Evolutionary conservation across 1,140 invertebrate species (phyloP).

Genomic region (Phenacoccus solenopsis): DNA sequence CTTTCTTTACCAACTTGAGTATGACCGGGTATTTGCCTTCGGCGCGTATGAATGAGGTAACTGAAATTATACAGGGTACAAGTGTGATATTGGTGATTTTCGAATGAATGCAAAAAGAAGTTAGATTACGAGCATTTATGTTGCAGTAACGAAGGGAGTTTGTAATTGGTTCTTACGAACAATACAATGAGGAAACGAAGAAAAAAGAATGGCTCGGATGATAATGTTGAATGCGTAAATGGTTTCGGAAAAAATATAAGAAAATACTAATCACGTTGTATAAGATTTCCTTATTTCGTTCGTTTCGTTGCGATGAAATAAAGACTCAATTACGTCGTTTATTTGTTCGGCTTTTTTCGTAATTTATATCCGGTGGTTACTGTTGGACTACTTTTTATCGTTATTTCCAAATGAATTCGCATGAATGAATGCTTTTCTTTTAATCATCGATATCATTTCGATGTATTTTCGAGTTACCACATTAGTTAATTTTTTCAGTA

Average conservation of each 20-base stretch:
- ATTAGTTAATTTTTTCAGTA: not conserved
- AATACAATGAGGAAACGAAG: not conserved
- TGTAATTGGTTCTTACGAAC: not conserved
- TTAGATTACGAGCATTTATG: too few species aligned
- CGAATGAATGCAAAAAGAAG: too few species aligned
- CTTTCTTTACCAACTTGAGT: too few species aligned
- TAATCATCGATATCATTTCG: not conserved
- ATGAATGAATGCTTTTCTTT: too few species aligned
- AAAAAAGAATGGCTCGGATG: not conserved
- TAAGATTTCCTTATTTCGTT: not conserved
- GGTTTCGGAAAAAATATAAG: not conserved
- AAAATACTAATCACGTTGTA: not conserved
- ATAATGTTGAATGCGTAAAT: not conserved
- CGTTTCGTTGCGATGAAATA: not conserved
- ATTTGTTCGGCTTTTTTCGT: not conserved
- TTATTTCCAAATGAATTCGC: not conserved
- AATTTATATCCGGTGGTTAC: not conserved
- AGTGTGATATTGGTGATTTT: too few species aligned
- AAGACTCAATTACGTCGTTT: not conserved
- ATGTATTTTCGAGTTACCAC: too few species aligned
- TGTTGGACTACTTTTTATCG: not conserved
- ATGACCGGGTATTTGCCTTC: too few species aligned
- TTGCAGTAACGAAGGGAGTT: too few species aligned
- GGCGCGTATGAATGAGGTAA: too few species aligned
- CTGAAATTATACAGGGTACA: too few species aligned